phyloP scores from a whole-genome alignment of 1,140 invertebrate species.

The Meloidogyne chitwoodi region DNA sequence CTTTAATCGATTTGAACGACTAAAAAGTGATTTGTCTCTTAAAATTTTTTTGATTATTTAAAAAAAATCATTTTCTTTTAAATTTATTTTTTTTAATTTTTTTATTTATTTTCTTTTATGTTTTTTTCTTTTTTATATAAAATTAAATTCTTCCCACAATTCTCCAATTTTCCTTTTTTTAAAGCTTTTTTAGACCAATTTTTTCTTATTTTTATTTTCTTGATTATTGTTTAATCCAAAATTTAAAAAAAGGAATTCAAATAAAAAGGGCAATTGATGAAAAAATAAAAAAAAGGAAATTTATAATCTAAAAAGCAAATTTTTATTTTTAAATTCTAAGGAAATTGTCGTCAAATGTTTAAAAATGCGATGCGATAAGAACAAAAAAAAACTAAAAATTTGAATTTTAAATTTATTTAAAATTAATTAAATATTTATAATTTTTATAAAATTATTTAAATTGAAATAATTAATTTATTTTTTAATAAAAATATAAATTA shows the following conservation, averaged over 20 bases:
- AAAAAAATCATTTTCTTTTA: background rate
- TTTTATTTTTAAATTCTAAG: background rate
- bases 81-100: background rate
- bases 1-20: background rate
- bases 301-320: background rate
- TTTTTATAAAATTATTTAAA: too few species aligned
- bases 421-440: too few species aligned
- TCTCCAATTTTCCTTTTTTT: background rate
- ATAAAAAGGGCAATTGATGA: background rate
- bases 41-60: too few species aligned
- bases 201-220: background rate
- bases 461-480: too few species aligned
- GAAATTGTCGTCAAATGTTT: background rate
- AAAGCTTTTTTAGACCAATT: background rate
- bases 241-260: too few species aligned
- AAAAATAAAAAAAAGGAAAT: background rate
- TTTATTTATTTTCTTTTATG: background rate
- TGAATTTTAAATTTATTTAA: too few species aligned
- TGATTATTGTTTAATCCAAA: background rate
- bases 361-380: background rate
- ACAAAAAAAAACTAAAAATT: too few species aligned
- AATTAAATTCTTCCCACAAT: background rate
- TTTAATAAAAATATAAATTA: too few species aligned
- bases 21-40: background rate
- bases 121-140: background rate